These are phyloP conservation scores for Sesamia nonagrioides DNA, from an alignment of 1,140 invertebrate species.

Conservation along the genomic window DNA sequence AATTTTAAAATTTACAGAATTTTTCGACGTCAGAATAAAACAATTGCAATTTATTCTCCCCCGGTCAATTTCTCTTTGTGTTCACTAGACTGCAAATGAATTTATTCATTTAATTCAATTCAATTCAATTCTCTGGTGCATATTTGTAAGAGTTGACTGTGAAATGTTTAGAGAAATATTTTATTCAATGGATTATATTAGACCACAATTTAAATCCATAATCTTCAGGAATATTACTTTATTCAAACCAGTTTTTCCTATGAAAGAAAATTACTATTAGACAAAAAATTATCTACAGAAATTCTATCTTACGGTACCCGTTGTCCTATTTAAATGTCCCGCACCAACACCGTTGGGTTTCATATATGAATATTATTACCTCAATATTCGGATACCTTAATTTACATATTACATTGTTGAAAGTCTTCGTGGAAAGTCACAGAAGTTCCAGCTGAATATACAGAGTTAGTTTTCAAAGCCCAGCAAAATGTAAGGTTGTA, in stretches of 20 bases:
- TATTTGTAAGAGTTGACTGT: slow-evolving; percentile 19
- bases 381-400: slow-evolving; percentile 8
- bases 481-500: too few species aligned
- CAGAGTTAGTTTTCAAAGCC: too few species aligned
- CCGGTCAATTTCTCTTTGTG: slow-evolving; percentile 17
- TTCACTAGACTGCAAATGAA: slow-evolving; percentile 5
- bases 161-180: slow-evolving; percentile 11
- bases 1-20: slow-evolving; percentile 7
- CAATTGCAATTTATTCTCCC: slow-evolving; percentile 34
- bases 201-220: too few species aligned
- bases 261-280: background rate
- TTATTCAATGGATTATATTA: too few species aligned
- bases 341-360: background rate
- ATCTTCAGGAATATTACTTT: background rate
- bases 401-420: slow-evolving; percentile 19
- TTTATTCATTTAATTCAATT: slow-evolving; percentile 27
- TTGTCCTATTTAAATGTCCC: background rate
- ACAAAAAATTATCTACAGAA: too few species aligned
- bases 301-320: too few species aligned
- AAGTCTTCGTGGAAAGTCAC: background rate
- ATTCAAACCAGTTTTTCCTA: background rate
- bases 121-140: slow-evolving; percentile 5
- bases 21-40: slow-evolving; percentile 26
- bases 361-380: background rate
- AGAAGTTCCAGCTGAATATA: slow-evolving; percentile 5